Base-by-base conservation (phyloP, 2,888 invertebrate genomes). In the Melipona beecheii region DNA sequence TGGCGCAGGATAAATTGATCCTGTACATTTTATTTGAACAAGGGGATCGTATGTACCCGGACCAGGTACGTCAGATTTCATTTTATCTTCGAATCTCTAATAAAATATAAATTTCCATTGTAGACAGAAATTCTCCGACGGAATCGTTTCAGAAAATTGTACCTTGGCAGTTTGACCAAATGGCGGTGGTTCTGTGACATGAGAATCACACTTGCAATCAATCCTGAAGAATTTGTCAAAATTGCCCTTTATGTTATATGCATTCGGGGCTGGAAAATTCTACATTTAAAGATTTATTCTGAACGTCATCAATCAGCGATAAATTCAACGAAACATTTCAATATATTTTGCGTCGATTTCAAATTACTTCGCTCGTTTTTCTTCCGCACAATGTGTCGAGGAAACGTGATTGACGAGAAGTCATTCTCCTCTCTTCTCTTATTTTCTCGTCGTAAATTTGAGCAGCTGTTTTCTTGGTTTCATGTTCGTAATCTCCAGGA, bases 261-360 rank as follows among this genome's bases (percentile, higher is more conserved):
- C 52, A 75, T 89, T 91, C 13, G 91, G 91, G 19, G 87, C 91
- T 27, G 91, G 91, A 71, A 86, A 69, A 69, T 88, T 84, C 91
- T 91, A 73, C 17, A 66, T 13, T 21, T 21, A 56, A 80, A 81
- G 56, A n/a, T 49, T 27, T 31, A 49, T 54, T 68, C 49, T 78
- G 5, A 68, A 60, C 19, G 54, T 31, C 6, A 19, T 4, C 27
- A 52, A 58, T 68, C 49, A 27, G 31, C 49, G 62, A 62, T 9
- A 54, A 36, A 19, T 56, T 70, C 24, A 3, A 65, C 4, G 54
- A 74, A 64, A 52, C 75, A 68, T 43, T 64, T 62, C 74, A 24
- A 31, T 17, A 24, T 24, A 56, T 54, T 62, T 43, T 4, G 50
- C 65, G 27, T 5, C 9, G 15, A 17, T 24, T 68, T 27, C 36